Conservation (phyloP, 2,113 vertebrate genomes). For the Acanthisitta chloris region DNA sequence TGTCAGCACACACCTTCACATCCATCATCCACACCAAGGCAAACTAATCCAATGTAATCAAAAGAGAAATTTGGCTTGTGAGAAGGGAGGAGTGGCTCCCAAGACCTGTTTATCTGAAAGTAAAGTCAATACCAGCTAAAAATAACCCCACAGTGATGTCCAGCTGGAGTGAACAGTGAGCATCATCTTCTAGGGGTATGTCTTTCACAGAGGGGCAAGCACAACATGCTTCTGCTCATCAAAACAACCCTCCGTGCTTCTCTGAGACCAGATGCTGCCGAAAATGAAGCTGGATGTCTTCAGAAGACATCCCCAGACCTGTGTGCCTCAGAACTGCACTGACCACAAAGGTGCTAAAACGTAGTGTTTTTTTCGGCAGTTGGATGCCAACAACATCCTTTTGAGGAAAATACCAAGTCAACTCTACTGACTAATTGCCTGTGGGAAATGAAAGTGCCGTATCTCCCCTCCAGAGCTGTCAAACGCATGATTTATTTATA, state of each 20-base stretch:
- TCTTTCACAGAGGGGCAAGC: neutral
- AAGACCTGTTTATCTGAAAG: slow-evolving; percentile 4
- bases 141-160: neutral
- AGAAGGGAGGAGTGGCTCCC: neutral
- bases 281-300: neutral
- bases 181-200: neutral
- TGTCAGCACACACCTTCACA: neutral
- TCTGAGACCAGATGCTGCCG: neutral
- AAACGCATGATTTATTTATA: neutral
- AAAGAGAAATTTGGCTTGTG: neutral
- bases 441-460: neutral
- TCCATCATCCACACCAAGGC: neutral
- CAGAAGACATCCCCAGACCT: neutral
- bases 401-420: neutral
- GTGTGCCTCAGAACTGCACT: neutral
- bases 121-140: slow-evolving; percentile 16
- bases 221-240: neutral
- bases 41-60: neutral
- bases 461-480: neutral
- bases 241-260: neutral
- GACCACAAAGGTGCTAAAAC: neutral
- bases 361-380: neutral
- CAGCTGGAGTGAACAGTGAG: neutral
- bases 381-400: neutral
- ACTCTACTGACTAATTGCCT: neutral